These are phyloP conservation scores for Camelus dromedarius DNA, from an alignment of 2,113 vertebrate species.

Conservation along the genomic window DNA sequence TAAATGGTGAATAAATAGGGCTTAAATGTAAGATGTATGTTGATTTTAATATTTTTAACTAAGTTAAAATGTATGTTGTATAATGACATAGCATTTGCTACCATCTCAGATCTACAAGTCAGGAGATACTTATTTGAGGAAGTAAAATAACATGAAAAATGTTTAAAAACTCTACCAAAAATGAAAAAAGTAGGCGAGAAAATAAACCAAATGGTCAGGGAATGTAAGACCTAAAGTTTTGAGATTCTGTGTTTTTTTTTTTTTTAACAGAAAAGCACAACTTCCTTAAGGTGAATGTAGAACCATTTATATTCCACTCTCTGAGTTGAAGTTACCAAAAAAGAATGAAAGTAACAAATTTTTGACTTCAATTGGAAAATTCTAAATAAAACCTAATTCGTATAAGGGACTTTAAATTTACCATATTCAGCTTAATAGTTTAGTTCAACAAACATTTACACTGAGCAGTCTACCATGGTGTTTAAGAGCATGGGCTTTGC, in stretches of 20 bases:
- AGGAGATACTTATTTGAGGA: background rate
- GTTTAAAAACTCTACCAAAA: background rate
- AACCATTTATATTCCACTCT: background rate
- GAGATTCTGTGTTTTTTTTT: background rate
- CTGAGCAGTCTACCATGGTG: background rate
- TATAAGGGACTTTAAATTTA: background rate
- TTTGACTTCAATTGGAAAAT: background rate
- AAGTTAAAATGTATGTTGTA: background rate
- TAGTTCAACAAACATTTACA: constrained; percentile 36
- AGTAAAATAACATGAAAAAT: background rate
- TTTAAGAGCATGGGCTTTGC: background rate
- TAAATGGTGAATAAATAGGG: background rate
- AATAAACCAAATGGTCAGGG: background rate
- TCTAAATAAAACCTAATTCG: constrained; percentile 16
- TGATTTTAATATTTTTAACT: constrained; percentile 23
- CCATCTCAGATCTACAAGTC: background rate
- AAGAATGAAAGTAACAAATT: background rate
- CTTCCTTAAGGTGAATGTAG: background rate
- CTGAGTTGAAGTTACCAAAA: background rate
- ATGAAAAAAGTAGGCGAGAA: background rate
- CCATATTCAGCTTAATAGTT: background rate
- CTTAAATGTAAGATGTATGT: background rate
- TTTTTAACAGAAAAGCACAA: background rate
- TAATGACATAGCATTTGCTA: background rate
- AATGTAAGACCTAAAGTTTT: background rate